Evolutionary conservation across 2,888 invertebrate species (phyloP), one percentile per base, ranked within the genome.

Genomic region (Cordilura impudica): DNA sequence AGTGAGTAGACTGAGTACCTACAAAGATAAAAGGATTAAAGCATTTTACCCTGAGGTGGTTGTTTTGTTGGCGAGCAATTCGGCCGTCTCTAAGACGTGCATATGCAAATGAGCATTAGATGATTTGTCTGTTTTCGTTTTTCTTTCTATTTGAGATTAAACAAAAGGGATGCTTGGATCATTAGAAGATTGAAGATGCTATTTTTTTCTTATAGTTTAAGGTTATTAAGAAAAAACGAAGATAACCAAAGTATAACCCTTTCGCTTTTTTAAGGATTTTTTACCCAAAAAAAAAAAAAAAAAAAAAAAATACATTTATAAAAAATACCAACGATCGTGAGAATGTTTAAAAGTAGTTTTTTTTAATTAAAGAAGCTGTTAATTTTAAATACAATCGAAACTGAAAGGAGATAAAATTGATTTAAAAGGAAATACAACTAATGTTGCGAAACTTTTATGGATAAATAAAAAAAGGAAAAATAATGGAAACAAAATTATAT

Each of bases 211-310:
- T 84, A 74, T 82, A 77, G 82, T 81, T 83, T 83, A 83, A 84
- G 80, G 82, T 81, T 83, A 84, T 86, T 87, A 81, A 84, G 79
- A 85, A 86, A 86, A 86, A 83, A 79, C 83, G 79, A 78, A 39
- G n/a, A 39, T 12, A 35, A 12, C 12, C 12, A 4, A 35, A 84
- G 81, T 85, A 75, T 49, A 85, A 87, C 87, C 87, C 86, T 85
- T 86, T 84, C 83, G 75, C 73, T 84, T 86, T 72, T 85, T 82
- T 66, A 39, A 26, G 45, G 82, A 83, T 83, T 85, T 86, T 84
- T 67, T 84, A 75, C 18, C 21, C 18, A 19, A 70, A 58, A 75
- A 76, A 29, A 26, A 14, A 78, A 1, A 2, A 43, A 76, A 56
- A 75, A 76, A 76, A 56, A 19, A 12, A 16, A 23, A 14, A 39